Conservation (phyloP, 2,113 vertebrate genomes). For the Microtus pennsylvanicus region DNA sequence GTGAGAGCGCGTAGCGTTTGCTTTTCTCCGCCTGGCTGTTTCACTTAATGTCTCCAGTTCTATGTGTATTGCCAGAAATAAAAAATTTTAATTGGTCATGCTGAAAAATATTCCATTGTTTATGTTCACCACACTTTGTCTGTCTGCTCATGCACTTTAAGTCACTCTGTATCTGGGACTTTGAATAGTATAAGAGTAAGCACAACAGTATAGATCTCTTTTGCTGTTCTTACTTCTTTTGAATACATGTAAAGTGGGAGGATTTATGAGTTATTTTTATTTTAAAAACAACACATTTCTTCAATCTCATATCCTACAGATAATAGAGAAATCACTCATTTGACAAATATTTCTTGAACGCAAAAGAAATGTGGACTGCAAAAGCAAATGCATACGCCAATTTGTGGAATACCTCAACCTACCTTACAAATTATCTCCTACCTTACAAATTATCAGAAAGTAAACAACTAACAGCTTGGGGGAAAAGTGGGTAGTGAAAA, state of each 20-base stretch:
- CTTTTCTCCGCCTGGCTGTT: background rate
- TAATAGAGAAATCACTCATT: slow-evolving; percentile 32
- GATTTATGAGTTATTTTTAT: background rate
- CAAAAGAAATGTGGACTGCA: background rate
- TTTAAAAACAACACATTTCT: slow-evolving; percentile 27
- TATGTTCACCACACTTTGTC: background rate
- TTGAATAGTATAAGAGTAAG: background rate
- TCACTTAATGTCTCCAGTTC: background rate
- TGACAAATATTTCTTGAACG: background rate
- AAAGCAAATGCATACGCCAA: background rate
- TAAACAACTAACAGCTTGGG: background rate
- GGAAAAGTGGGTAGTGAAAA: background rate
- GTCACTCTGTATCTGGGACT: background rate
- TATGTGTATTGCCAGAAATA: background rate
- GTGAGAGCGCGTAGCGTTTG: background rate
- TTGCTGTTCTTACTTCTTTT: background rate
- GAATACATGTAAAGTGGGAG: background rate
- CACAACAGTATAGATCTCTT: too few species aligned
- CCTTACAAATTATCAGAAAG: slow-evolving; percentile 23
- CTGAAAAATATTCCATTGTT: background rate
- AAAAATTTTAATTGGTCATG: background rate
- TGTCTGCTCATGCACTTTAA: background rate
- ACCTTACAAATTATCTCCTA: slow-evolving; percentile 5
- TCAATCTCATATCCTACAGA: background rate
- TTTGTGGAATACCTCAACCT: background rate